Percentiles rank a stretch among this genome's conserved stretches.
Evolutionary conservation across 2,888 invertebrate species (phyloP).

Genomic region (Alcis repandata): DNA sequence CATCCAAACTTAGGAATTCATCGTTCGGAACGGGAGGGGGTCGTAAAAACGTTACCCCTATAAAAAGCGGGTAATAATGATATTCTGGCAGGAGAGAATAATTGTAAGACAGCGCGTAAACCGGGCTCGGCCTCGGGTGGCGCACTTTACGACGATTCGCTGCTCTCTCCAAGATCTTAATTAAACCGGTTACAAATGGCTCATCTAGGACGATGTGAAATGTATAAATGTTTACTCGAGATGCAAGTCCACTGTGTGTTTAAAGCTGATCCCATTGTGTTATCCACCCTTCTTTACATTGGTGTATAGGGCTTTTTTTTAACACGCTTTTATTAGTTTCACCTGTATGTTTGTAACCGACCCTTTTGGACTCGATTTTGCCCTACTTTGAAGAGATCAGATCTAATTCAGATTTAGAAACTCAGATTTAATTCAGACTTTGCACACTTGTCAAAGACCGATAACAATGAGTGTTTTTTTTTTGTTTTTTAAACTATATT

Average conservation of each 20-base stretch:
- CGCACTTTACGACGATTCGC: slow-evolving; percentile 64
- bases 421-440: no score
- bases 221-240: slow-evolving; percentile 35
- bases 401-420: no score
- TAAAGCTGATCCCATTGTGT: neutral
- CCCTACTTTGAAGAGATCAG: no score
- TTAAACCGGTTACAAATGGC: slow-evolving; percentile 60
- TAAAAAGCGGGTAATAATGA: slow-evolving; percentile 73
- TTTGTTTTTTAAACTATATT: no score
- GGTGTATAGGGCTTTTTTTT: neutral
- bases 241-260: slow-evolving; percentile 14
- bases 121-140: slow-evolving; percentile 49
- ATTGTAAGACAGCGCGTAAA: slow-evolving; percentile 68
- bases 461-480: no score
- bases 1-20: slow-evolving; percentile 50
- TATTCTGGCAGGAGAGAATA: slow-evolving; percentile 69
- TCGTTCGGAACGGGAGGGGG: slow-evolving; percentile 48
- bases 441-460: no score
- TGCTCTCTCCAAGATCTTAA: slow-evolving; percentile 60
- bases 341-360: no score
- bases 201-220: slow-evolving; percentile 41
- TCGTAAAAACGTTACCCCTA: slow-evolving; percentile 69
- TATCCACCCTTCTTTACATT: neutral
- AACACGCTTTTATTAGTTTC: no score
- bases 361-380: no score